Evolutionary conservation across 1,140 invertebrate genomes (phyloP), one percentile per base, ranked within the genome.

Genomic region (Microvelia longipes): DNA sequence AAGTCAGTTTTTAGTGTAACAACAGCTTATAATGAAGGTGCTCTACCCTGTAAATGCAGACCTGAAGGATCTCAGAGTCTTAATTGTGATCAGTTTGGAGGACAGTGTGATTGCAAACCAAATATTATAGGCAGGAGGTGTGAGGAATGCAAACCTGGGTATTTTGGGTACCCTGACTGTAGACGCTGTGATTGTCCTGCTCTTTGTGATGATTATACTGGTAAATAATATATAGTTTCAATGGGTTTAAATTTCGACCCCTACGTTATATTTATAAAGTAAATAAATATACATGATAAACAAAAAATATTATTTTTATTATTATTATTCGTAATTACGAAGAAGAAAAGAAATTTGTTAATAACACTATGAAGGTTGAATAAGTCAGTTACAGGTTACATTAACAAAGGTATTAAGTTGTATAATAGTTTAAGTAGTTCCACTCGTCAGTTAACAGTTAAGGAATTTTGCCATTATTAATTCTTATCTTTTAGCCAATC

Each of bases 71-170:
- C 94, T 0, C 84, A 84, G 0, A 93, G 90, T 75, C 94, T 96
- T 75, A 87, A 92, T 71, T 95, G 93, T 75, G 87, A 92, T 66
- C 85, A 87, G 35, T 97, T 96, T 77, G 97, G 97, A 0, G 98
- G 98, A 0, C 95, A 98, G 77, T 99, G 98, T 78, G 85, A 87
- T 0, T 99, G 98, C 78, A 91, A 90, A 75, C 84, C 88, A 0
- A 94, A 98, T 78, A 89, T 99, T 0, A 98, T 99, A 73, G 97
- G 95, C 60, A 83, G 96, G 65, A 86, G 86, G 27, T 99, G 97
- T 79, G 89, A 90, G 60, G 85, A 87, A 19, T 99, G 97, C 78
- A 86, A 87, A 71, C 93, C 93, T 13, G 96, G 95, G 0, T 98
- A 88, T 79, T 98, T 88, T 76, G 94, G 94, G 0, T 99, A 98